Base-by-base conservation (phyloP, 1,140 invertebrate species). In the Drosophila littoralis region DNA sequence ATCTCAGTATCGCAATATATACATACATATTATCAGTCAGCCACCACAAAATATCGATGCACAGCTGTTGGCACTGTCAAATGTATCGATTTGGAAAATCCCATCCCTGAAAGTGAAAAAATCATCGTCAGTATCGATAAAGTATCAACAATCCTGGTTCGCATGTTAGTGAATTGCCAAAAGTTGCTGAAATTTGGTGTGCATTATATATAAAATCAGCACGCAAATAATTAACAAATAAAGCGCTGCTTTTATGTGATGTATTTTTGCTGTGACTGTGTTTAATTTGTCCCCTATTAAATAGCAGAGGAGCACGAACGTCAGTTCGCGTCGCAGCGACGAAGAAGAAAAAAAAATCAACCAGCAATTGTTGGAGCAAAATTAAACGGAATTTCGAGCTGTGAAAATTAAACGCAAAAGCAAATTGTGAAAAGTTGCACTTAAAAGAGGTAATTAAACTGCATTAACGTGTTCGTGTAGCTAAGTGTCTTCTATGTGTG, bases 401-500 rank as follows among this genome's bases (percentile, higher is more conserved):
- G 83, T 83, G 73, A 77, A 88, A 86, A 72, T 60, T 42, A 46
- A 60, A 77, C 63, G 64, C 75, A 64, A 82, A 65, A 61, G 65
- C 67, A 46, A 88, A 58, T 75, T 57, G 76, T 79, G 71, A 70
- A 83, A 65, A 83, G 66, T 88, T 88, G 69, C 73, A 76, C 65
- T 88, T 79, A 73, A 88, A 79, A 82, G 80, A 88, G 83, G 83
- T 88, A 89, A 83, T 86, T 81, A 75, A 63, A 46, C 48, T 65
- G 55, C 80, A 72, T 75, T 72, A 68, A 79, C 43, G 46, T 73
- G 60, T 54, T 52, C 42, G 43, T 46, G 36, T 45, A 15, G 32
- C 32, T 9, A 54, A 67, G 57, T 58, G 46, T 69, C 54, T 48
- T 69, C 54, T 48, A 71, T 43, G 46, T 75, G 59, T 70, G 58